phyloP scores from a whole-genome alignment of 2,797 vertebrate genomes.

The Malacoraja senta region DNA sequence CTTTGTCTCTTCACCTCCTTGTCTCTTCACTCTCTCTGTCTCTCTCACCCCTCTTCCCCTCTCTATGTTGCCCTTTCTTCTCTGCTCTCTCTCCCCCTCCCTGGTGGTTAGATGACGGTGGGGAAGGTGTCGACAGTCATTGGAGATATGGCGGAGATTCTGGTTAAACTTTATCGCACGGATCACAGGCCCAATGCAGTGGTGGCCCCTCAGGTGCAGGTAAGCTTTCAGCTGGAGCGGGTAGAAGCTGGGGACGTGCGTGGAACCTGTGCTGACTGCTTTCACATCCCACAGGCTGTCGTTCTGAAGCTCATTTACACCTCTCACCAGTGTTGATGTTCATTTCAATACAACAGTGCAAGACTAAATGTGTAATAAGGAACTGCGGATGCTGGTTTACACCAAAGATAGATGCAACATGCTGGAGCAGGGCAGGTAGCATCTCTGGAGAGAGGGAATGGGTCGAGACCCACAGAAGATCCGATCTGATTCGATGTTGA shows the following conservation, averaged over 20 bases:
- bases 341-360: too few species aligned
- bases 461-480: not conserved
- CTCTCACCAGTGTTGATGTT: too few species aligned
- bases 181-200: conserved; percentile 81
- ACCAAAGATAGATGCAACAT: too few species aligned
- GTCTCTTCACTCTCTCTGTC: not conserved
- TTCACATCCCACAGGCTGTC: too few species aligned
- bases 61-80: conserved; percentile 44
- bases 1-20: not conserved
- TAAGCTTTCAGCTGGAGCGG: conserved; percentile 55
- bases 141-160: conserved; percentile 81
- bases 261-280: conserved; percentile 28
- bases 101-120: conserved; percentile 73
- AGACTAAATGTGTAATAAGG: not conserved
- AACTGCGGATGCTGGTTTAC: too few species aligned
- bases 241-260: not conserved
- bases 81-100: conserved; percentile 35
- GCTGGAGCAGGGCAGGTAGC: too few species aligned
- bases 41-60: not conserved
- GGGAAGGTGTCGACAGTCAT: conserved; percentile 82
- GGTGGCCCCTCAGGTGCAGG: conserved; percentile 59
- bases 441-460: too few species aligned
- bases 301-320: too few species aligned
- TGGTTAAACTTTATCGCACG: conserved; percentile 89
- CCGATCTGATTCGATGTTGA: not conserved